Percentiles rank a stretch among this genome's conserved stretches.
Conservation (phyloP, 2,797 vertebrate genomes). For the Pipistrellus pygmaeus region DNA sequence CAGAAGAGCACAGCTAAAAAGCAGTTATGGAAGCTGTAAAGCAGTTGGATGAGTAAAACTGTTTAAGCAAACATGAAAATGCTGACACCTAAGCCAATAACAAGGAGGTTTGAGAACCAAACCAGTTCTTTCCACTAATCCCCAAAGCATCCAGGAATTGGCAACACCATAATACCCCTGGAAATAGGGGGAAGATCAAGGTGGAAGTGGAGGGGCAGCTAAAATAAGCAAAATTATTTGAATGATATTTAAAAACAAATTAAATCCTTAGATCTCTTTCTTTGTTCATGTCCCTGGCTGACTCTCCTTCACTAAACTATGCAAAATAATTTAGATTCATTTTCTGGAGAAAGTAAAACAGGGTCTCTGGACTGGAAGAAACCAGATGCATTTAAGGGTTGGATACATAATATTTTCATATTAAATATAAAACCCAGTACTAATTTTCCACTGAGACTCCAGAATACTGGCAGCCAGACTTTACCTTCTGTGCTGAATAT, state of each 20-base stretch:
- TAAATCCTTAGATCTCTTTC: neutral
- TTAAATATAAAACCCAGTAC: neutral
- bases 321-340: slow-evolving; percentile 2
- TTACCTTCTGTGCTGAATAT: neutral
- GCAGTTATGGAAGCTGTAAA: slow-evolving; percentile 26
- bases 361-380: neutral
- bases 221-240: slow-evolving; percentile 23
- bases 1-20: neutral
- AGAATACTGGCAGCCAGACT: neutral
- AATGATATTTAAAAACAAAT: neutral
- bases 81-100: neutral
- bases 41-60: slow-evolving; percentile 49
- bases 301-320: neutral
- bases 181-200: neutral
- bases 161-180: neutral
- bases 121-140: neutral
- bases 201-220: neutral
- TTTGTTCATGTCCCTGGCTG: neutral
- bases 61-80: slow-evolving; percentile 58
- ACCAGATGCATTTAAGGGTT: neutral
- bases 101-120: neutral
- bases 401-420: neutral
- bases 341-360: neutral
- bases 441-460: neutral
- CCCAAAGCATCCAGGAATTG: neutral